Evolutionary conservation across 2,888 invertebrate species (phyloP), one percentile per base, ranked within the genome.

Genomic region (Brachylomia viminalis): DNA sequence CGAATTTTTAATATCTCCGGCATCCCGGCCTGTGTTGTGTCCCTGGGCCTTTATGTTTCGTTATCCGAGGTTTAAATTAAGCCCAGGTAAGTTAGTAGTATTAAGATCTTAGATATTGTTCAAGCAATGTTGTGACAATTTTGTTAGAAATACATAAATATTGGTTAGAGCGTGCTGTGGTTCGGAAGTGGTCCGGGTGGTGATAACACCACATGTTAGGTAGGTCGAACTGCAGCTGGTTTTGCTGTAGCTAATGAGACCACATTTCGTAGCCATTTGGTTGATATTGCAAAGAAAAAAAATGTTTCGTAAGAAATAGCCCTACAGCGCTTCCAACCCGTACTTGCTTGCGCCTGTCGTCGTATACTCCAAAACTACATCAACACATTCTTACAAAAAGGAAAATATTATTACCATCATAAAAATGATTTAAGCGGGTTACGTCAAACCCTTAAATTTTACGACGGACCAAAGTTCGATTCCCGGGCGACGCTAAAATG

Each of bases 361-460:
- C 84, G 49, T 54, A 13, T 23, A 42, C 15, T 45, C 8, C 23
- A 10, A 67, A 77, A 68, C 62, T 62, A 59, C 52, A 79, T 65
- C 73, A 75, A 71, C 75, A 78, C 72, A 72, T 74, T 71, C 56
- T 52, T 62, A 73, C 75, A 79, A 80, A 87, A 81, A 71, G 47
- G 76, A 82, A 83, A 81, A 85, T 81, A 85, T 82, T 84, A 80
- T 72, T 79, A 79, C 74, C 70, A 79, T 82, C 86, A 83, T 87
- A 90, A 87, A 87, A 73, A 82, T 85, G 88, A 84, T 85, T 81
- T 81, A 85, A 68, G 83, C 79, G 77, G 73, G 78, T 76, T 82
- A 80, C 86, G 82, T 82, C 82, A 83, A 79, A 83, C 88, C 81
- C 90, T 91, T 92, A 91, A 91, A 87, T 90, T 92, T 92, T 91